Evolutionary conservation across 2,888 invertebrate species (phyloP).

Genomic region (Pristionchus fissidentatus): DNA sequence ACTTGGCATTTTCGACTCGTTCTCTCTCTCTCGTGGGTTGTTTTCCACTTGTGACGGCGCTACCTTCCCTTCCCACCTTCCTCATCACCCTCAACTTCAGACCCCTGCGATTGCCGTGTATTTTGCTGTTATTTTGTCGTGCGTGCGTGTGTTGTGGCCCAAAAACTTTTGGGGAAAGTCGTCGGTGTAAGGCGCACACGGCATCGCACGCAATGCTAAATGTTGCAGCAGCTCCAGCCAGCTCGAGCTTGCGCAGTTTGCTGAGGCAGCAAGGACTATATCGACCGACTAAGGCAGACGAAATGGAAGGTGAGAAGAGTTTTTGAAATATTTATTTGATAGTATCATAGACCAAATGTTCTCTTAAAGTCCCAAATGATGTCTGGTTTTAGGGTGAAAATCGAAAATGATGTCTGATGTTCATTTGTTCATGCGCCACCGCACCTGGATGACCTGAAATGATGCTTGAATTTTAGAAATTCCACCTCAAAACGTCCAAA

Average conservation of each 20-base stretch:
- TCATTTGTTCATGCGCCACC: too few relatives aligned
- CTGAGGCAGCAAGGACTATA: neutral
- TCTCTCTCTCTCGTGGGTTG: neutral
- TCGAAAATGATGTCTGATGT: too few relatives aligned
- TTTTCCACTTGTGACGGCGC: constrained; percentile 14
- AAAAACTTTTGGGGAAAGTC: neutral
- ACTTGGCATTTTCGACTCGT: neutral
- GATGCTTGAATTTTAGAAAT: too few relatives aligned
- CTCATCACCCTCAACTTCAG: neutral
- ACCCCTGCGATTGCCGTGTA: neutral
- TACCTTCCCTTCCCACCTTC: neutral
- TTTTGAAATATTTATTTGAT: too few relatives aligned
- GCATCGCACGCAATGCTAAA: neutral
- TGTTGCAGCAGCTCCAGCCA: constrained; percentile 1
- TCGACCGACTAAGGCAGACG: neutral
- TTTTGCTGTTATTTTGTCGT: neutral
- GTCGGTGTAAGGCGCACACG: neutral
- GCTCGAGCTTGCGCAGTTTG: constrained; percentile 21
- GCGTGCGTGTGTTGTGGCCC: too few relatives aligned
- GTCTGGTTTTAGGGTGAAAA: too few relatives aligned
- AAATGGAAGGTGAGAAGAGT: constrained; percentile 16
- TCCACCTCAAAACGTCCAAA: too few relatives aligned
- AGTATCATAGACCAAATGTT: too few relatives aligned
- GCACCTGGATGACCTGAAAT: too few relatives aligned
- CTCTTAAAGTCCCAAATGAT: too few relatives aligned